Evolutionary conservation across 2,113 vertebrate species (phyloP).

Genomic region (Campylomormyrus tamandua): DNA sequence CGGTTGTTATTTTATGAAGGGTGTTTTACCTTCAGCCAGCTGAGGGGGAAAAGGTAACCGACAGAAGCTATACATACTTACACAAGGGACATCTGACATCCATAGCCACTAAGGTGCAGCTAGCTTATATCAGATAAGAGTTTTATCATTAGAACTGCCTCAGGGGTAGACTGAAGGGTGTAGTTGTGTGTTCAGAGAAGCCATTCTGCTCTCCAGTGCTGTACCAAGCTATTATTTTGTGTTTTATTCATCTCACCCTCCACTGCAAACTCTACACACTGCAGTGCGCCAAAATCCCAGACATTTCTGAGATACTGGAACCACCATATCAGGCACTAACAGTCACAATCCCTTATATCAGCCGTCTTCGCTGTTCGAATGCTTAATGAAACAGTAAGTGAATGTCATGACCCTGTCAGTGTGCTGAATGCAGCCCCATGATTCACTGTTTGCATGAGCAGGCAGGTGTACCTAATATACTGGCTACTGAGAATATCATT

Average conservation of each 20-base stretch:
- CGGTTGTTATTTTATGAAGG: not conserved
- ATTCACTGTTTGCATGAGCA: not conserved
- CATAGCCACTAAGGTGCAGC: not conserved
- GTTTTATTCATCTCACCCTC: not conserved
- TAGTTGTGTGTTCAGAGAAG: not conserved
- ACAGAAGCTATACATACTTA: not conserved
- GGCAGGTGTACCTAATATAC: not conserved
- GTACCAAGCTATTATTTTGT: not conserved
- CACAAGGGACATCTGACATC: not conserved
- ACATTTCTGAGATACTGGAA: not conserved
- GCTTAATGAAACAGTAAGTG: not conserved
- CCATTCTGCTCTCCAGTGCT: not conserved
- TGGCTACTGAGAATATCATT: not conserved
- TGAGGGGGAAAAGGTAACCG: not conserved
- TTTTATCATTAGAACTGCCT: not conserved
- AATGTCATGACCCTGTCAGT: not conserved
- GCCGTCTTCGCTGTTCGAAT: not conserved
- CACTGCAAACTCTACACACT: not conserved
- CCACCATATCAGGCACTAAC: not conserved
- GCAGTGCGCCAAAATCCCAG: not conserved
- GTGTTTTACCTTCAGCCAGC: not conserved
- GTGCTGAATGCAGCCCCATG: not conserved
- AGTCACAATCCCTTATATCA: not conserved
- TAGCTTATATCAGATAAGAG: not conserved
- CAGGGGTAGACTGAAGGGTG: not conserved